Evolutionary conservation across 2,888 invertebrate species (phyloP).

Genomic region (Drosophila austrosaltans): DNA sequence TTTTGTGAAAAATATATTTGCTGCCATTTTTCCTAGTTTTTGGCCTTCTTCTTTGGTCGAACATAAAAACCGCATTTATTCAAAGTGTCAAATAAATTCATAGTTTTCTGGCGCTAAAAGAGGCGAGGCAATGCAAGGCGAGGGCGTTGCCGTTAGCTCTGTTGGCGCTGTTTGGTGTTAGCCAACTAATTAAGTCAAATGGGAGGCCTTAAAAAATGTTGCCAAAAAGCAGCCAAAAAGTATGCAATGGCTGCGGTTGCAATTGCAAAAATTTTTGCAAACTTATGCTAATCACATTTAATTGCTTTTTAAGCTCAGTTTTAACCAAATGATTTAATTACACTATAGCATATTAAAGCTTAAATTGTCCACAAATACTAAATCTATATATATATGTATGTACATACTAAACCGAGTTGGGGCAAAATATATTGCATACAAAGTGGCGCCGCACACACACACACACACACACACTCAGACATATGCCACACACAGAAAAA

Average conservation of each 20-base stretch:
- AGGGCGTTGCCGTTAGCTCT: constrained; percentile 40
- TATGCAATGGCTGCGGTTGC: constrained; percentile 46
- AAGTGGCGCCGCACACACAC: constrained; percentile 29
- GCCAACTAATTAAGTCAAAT: constrained; percentile 82
- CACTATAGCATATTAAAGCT: constrained; percentile 38
- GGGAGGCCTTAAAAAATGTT: constrained; percentile 48
- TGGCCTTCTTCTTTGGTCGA: constrained; percentile 24
- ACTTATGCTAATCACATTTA: constrained; percentile 81
- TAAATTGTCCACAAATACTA: constrained; percentile 20
- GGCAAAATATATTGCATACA: constrained; percentile 25
- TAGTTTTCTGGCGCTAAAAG: constrained; percentile 54
- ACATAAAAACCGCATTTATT: constrained; percentile 80
- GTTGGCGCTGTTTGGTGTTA: constrained; percentile 42
- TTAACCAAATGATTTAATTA: constrained; percentile 59
- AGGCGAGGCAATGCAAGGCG: constrained; percentile 5
- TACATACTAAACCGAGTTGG: neutral
- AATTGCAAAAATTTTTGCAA: constrained; percentile 29
- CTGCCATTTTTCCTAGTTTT: constrained; percentile 71
- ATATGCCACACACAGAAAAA: constrained; percentile 53
- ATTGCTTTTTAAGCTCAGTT: constrained; percentile 81
- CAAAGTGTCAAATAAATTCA: constrained; percentile 82
- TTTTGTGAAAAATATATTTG: constrained; percentile 69
- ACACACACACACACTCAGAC: constrained; percentile 19
- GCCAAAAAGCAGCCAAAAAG: constrained; percentile 45
- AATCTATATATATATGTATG: constrained; percentile 2